phyloP scores from a whole-genome alignment of 92 coral and sea anemone genomes.

The Heliopora coerulea region DNA sequence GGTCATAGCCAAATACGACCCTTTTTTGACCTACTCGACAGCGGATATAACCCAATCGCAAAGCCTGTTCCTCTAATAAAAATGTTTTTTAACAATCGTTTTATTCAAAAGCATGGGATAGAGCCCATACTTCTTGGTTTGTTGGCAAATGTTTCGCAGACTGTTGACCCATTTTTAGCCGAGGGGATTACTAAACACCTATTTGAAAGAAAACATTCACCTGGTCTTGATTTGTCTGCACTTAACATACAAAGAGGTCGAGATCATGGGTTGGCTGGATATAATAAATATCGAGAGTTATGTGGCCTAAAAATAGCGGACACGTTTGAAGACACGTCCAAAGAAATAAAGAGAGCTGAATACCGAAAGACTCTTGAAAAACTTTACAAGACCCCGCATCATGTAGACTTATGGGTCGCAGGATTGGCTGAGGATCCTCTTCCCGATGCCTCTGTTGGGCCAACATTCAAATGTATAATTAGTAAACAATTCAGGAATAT shows the following conservation, averaged over 20 bases:
- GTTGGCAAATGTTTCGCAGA: conserved; percentile 48
- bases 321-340: conserved; percentile 20
- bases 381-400: conserved; percentile 9
- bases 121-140: conserved; percentile 33
- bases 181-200: conserved; percentile 27
- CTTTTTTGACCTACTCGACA: conserved; percentile 25
- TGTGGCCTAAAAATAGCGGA: conserved; percentile 33
- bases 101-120: conserved; percentile 29
- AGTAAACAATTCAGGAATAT: conserved; percentile 21
- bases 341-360: conserved; percentile 14
- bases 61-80: conserved; percentile 9
- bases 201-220: conserved; percentile 23
- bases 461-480: conserved; percentile 29
- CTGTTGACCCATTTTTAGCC: conserved; percentile 51
- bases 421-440: conserved; percentile 32
- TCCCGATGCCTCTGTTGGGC: conserved; percentile 18
- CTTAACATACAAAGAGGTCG: conserved; percentile 67
- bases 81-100: conserved; percentile 25
- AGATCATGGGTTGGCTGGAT: conserved; percentile 64
- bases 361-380: neutral
- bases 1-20: conserved; percentile 38
- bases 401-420: conserved; percentile 30
- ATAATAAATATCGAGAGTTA: conserved; percentile 34
- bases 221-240: conserved; percentile 49
- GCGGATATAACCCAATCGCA: conserved; percentile 14